Conservation (phyloP, 2,113 vertebrate species). For the Aix galericulata region DNA sequence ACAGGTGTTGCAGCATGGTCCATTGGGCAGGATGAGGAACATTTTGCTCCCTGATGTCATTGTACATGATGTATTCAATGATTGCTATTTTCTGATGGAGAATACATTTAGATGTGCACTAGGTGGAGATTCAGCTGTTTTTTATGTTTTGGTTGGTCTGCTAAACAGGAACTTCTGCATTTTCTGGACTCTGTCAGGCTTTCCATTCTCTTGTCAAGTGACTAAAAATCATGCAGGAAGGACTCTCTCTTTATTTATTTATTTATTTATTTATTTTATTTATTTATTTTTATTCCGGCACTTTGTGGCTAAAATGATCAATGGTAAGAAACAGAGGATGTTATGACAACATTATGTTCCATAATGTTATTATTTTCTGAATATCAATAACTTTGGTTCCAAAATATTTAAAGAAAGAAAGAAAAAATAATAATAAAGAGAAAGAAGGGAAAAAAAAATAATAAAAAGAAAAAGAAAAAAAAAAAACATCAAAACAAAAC, state of each 20-base stretch:
- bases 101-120: background rate
- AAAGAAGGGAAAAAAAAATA: too few relatives aligned
- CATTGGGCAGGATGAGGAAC: background rate
- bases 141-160: background rate
- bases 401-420: background rate
- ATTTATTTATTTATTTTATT: background rate
- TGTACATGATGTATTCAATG: background rate
- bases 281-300: background rate
- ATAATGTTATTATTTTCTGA: background rate
- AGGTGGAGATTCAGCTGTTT: background rate
- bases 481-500: too few relatives aligned
- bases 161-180: background rate
- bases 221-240: background rate
- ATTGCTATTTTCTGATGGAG: conserved; percentile 2
- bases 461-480: too few relatives aligned
- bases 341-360: background rate
- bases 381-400: background rate
- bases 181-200: background rate
- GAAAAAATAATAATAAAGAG: too few relatives aligned
- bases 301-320: background rate
- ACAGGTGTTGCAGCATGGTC: conserved; percentile 43
- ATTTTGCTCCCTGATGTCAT: conserved; percentile 25
- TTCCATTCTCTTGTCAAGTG: background rate
- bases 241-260: background rate
- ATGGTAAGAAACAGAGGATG: background rate